Evolutionary conservation across 1,140 invertebrate species (phyloP).

Genomic region (Cydia pomonella): DNA sequence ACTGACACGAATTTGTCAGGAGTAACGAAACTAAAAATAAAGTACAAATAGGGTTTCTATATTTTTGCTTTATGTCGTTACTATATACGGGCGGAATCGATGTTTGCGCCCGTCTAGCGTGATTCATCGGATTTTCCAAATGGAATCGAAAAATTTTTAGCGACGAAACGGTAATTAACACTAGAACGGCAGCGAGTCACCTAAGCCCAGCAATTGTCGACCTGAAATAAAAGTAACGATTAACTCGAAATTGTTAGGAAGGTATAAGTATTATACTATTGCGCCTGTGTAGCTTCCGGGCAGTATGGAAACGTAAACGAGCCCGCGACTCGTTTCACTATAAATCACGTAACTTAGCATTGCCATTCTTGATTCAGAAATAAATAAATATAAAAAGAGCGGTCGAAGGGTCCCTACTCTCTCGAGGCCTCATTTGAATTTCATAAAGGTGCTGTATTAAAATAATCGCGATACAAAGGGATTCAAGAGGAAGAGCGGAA

Average conservation of each 20-base stretch:
- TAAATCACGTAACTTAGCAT: slow-evolving; percentile 66
- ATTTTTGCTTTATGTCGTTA: too few relatives aligned
- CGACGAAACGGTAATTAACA: slow-evolving; percentile 60
- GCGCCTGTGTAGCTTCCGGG: slow-evolving; percentile 46
- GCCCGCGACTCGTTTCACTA: slow-evolving; percentile 43
- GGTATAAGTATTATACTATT: slow-evolving; percentile 37
- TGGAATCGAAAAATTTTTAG: slow-evolving; percentile 43
- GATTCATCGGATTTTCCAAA: slow-evolving; percentile 38
- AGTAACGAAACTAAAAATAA: too few relatives aligned
- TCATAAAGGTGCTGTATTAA: slow-evolving; percentile 62
- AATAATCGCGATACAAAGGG: slow-evolving; percentile 49
- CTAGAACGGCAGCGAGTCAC: slow-evolving; percentile 41
- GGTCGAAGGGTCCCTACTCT: slow-evolving; percentile 39
- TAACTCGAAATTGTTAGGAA: slow-evolving; percentile 26
- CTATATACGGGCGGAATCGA: not conserved
- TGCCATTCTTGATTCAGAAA: slow-evolving; percentile 62
- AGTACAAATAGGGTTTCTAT: too few relatives aligned
- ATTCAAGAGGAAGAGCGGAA: slow-evolving; percentile 16
- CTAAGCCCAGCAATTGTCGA: slow-evolving; percentile 51
- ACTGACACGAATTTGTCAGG: too few relatives aligned
- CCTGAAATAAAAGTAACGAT: slow-evolving; percentile 59
- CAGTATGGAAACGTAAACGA: slow-evolving; percentile 66
- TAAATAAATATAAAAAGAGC: slow-evolving; percentile 57
- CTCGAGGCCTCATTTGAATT: slow-evolving; percentile 56
- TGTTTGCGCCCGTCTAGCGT: slow-evolving; percentile 23